phyloP scores from a whole-genome alignment of 2,797 vertebrate genomes.

The Xyrichtys novacula region DNA sequence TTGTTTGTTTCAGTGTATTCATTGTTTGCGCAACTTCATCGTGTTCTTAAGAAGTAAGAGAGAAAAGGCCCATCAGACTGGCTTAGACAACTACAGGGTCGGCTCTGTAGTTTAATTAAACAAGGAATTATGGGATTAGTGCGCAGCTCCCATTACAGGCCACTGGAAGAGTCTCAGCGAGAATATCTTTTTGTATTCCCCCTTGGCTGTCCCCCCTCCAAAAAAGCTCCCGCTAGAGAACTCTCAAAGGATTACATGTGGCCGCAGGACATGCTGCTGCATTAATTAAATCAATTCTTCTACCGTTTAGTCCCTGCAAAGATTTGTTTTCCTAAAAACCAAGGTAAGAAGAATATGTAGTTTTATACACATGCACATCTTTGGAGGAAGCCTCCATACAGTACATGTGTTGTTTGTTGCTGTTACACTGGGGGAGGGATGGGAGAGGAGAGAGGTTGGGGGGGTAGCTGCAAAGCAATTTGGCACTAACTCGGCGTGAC shows the following conservation, averaged over 20 bases:
- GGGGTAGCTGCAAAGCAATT: conserved; percentile 75
- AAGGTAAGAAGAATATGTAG: conserved; percentile 36
- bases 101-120: conserved; percentile 88
- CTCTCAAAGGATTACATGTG: conserved; percentile 84
- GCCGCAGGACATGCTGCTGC: conserved; percentile 83
- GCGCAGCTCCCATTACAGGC: conserved; percentile 81
- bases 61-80: conserved; percentile 72
- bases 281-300: conserved; percentile 86
- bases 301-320: conserved; percentile 69
- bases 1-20: conserved; percentile 32
- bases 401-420: conserved; percentile 30
- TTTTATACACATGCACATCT: conserved; percentile 24
- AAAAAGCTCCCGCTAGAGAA: conserved; percentile 78
- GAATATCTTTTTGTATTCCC: conserved; percentile 81
- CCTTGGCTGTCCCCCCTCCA: conserved; percentile 35
- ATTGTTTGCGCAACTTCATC: conserved; percentile 28
- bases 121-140: conserved; percentile 91
- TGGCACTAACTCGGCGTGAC: conserved; percentile 78
- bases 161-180: conserved; percentile 81
- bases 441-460: conserved; percentile 13
- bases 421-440: conserved; percentile 35
- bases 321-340: conserved; percentile 66
- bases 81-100: conserved; percentile 74
- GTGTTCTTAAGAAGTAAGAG: conserved; percentile 51
- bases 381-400: conserved; percentile 22